Percentiles rank a stretch among this genome's conserved stretches.
phyloP scores from a whole-genome alignment of 2,888 invertebrate species.

The Chirona hameri region DNA sequence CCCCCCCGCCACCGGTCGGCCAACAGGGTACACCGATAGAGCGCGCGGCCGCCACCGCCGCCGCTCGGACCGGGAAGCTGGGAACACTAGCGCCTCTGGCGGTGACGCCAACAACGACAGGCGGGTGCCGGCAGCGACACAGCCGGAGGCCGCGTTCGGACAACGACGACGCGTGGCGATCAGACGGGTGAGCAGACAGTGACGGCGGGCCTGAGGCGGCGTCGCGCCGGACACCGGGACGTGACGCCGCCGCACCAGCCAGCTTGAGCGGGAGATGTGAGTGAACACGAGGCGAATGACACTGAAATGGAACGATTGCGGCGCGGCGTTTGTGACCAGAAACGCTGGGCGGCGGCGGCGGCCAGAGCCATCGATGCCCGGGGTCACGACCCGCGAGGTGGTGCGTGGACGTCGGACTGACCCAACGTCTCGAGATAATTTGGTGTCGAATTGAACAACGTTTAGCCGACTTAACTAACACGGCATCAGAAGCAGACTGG shows the following conservation, averaged over 20 bases:
- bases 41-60: neutral
- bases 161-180: neutral
- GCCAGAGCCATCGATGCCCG: neutral
- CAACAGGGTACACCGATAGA: neutral
- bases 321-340: too few relatives aligned
- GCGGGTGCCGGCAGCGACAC: neutral
- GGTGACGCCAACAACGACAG: neutral
- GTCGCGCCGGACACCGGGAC: too few relatives aligned
- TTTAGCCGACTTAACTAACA: neutral
- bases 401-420: neutral
- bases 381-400: neutral
- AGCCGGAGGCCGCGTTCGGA: too few relatives aligned
- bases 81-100: too few relatives aligned
- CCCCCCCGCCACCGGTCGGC: neutral
- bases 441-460: neutral
- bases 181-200: neutral
- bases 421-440: neutral
- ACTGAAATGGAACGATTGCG: too few relatives aligned
- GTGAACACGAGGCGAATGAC: too few relatives aligned
- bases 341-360: neutral
- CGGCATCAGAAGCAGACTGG: too few relatives aligned
- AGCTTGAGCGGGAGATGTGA: too few relatives aligned
- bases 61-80: too few relatives aligned
- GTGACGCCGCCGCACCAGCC: too few relatives aligned
- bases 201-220: too few relatives aligned